Percentiles rank a stretch among this genome's conserved stretches.
Conservation (phyloP, 2,888 invertebrate genomes). For the Scaptomyza tumidula region DNA sequence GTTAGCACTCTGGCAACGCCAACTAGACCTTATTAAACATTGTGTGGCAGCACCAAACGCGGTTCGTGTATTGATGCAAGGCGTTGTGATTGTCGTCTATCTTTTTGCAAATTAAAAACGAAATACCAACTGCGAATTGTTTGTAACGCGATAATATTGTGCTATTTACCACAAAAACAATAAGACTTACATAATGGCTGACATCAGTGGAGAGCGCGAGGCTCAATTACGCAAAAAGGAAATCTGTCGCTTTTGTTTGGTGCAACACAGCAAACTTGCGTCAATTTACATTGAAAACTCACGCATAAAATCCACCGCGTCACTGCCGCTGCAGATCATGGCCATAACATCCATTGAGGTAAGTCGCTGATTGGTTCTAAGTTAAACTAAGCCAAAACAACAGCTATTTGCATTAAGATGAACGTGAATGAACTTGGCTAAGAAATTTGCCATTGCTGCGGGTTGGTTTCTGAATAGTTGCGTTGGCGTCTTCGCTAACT, state of each 20-base stretch:
- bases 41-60: constrained; percentile 37
- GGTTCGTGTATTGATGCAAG: constrained; percentile 61
- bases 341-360: constrained; percentile 92
- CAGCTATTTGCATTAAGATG: constrained; percentile 9
- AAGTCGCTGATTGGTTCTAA: constrained; percentile 76
- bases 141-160: constrained; percentile 2
- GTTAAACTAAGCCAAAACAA: constrained; percentile 47
- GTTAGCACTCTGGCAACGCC: constrained; percentile 35
- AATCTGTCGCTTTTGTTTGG: constrained; percentile 91
- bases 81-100: constrained; percentile 42
- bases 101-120: constrained; percentile 20
- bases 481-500: constrained; percentile 72
- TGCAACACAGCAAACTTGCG: constrained; percentile 87
- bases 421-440: constrained; percentile 60
- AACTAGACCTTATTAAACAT: background rate
- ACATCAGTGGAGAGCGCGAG: constrained; percentile 49
- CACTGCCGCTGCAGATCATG: constrained; percentile 90
- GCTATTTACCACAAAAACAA: background rate
- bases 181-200: constrained; percentile 41
- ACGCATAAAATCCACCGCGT: constrained; percentile 87
- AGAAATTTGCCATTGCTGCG: constrained; percentile 36
- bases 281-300: constrained; percentile 88
- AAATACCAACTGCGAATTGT: constrained; percentile 12
- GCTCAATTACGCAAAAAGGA: constrained; percentile 86
- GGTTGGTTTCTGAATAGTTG: constrained; percentile 78